A percentile compares a stretch with the other conserved stretches of the same genome.
phyloP scores from a whole-genome alignment of 92 coral and sea anemone species.

The Scolanthus callimorphus region DNA sequence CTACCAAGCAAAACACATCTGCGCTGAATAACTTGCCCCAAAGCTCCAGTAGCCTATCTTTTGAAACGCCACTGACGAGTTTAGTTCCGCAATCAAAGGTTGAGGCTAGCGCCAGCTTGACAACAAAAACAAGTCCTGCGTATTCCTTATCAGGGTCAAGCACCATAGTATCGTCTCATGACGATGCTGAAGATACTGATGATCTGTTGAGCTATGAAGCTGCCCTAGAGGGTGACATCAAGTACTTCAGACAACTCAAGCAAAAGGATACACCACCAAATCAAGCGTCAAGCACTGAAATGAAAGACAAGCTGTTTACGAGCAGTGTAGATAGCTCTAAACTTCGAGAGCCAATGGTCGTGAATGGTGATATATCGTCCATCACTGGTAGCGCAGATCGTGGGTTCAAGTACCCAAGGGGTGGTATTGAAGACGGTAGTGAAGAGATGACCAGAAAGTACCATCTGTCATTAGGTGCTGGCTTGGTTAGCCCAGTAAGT shows the following conservation, averaged over 20 bases:
- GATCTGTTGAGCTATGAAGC: conserved; percentile 80
- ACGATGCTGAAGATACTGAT: conserved; percentile 75
- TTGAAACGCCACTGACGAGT: conserved; percentile 28
- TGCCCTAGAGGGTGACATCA: conserved; percentile 63
- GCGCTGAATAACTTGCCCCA: neutral
- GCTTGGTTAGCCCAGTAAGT: conserved; percentile 43
- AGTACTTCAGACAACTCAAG: conserved; percentile 38
- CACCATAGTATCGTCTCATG: conserved; percentile 11
- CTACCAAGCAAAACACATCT: neutral
- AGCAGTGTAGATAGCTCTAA: conserved; percentile 22
- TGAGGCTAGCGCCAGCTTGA: neutral
- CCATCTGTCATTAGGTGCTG: conserved; percentile 60
- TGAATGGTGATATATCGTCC: conserved; percentile 14
- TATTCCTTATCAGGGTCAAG: conserved; percentile 12
- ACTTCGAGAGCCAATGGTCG: neutral
- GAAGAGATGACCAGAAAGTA: conserved; percentile 38
- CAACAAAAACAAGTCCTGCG: neutral
- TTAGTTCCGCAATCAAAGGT: neutral
- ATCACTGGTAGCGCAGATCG: conserved; percentile 21
- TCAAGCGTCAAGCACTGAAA: neutral
- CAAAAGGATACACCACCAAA: conserved; percentile 1
- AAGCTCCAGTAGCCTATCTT: conserved; percentile 10
- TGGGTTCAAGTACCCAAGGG: conserved; percentile 2
- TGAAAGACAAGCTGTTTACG: conserved; percentile 2
- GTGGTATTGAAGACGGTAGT: conserved; percentile 5